Evolutionary conservation across 1,140 invertebrate genomes (phyloP), one percentile per base, ranked within the genome.

Genomic region (Trachymyrmex septentrionalis): DNA sequence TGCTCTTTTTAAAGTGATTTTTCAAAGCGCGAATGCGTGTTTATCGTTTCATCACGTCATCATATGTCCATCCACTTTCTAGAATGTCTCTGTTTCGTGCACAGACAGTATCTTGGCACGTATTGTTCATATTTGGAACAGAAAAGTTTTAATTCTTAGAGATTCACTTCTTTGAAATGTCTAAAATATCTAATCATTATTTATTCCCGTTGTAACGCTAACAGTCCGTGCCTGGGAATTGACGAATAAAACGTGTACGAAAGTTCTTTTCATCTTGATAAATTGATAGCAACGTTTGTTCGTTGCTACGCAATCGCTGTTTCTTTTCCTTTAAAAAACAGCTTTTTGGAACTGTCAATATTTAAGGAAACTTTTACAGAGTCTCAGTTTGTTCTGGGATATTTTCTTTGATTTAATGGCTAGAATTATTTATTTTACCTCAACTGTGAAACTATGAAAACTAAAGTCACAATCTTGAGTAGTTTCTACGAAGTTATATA

Each of bases 381-480:
- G 1, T 21, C 10, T 44, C 30, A 44, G 3, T 67, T 67, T 38
- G 64, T 44, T 12, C 10, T 3, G 38, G 24, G 38, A 3, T 6
- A 48, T 16, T 69, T 69, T 48, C 44, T 50, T 69, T 16, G n/a
- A n/a, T 48, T 69, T 69, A 69, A 69, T 69, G 2, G 38, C 53
- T 21, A 50, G 14, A 69, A 69, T 5, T 48, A 48, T 50, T 69
- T 50, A n/a, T 69, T 48, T 50, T 9, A 14, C 10, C 5, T 67
- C 14, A 48, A 19, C 12, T 34, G 34, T 38, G 7, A 38, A 38
- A 9, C 30, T 21, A 9, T 19, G 12, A 69, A n/a, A 69, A 69
- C 12, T 48, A 48, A 14, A 48, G 12, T 21, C 38, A 24, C 21
- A 48, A 50, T 69, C 50, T 44, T 69, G 12, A 27, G 14, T 24